Conservation (phyloP, 1,140 invertebrate genomes). For the Brachionus koreanus region DNA sequence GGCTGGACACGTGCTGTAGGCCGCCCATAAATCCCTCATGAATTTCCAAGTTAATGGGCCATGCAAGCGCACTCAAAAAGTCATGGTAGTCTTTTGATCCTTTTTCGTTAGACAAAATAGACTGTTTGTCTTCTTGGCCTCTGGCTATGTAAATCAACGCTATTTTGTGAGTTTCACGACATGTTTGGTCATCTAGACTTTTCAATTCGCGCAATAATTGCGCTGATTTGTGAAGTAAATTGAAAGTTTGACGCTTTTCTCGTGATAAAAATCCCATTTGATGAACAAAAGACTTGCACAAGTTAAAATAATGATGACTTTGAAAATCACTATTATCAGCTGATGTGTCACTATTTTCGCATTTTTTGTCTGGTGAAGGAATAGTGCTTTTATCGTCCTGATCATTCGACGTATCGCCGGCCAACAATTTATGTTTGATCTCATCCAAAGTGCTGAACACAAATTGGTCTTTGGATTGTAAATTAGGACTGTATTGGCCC, state of each 20-base stretch:
- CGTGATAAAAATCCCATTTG: constrained; percentile 83
- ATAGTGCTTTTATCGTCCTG: background rate
- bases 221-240: constrained; percentile 83
- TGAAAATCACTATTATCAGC: background rate
- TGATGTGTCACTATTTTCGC: background rate
- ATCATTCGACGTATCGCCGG: background rate
- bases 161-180: constrained; percentile 93
- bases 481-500: background rate
- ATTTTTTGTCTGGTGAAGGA: background rate
- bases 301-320: constrained; percentile 49
- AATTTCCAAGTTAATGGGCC: constrained; percentile 90
- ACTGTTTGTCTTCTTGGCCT: constrained; percentile 90
- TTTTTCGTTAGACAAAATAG: constrained; percentile 75
- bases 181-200: constrained; percentile 78
- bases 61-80: constrained; percentile 87
- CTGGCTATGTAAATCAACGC: constrained; percentile 95
- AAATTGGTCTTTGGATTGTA: background rate
- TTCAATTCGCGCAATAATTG: constrained; percentile 81
- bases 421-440: background rate
- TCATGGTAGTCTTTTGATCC: constrained; percentile 84
- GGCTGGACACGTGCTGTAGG: constrained; percentile 80
- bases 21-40: constrained; percentile 95
- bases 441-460: background rate
- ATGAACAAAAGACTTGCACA: constrained; percentile 79
- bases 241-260: constrained; percentile 76